Percentiles rank a stretch among this genome's conserved stretches.
These are phyloP conservation scores for Tetramorium parvispinum DNA, from an alignment of 1,140 invertebrate species.

Conservation along the genomic window DNA sequence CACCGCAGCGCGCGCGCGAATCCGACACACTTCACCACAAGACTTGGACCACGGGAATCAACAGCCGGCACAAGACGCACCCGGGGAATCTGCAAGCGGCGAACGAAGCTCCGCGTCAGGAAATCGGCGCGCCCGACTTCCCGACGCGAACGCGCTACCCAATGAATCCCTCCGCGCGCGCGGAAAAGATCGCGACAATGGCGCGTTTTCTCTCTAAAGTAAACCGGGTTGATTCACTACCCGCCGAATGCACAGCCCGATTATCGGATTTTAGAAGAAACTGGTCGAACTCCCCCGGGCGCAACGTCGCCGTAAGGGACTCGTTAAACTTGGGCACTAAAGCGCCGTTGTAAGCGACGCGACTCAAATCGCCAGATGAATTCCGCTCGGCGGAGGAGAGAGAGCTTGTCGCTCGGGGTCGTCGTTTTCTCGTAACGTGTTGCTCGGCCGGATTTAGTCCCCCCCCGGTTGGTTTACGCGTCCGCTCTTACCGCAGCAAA, in stretches of 20 bases:
- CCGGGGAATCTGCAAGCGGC: constrained; percentile 18
- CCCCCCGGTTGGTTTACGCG: background rate
- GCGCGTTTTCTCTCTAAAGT: background rate
- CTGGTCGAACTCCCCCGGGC: constrained; percentile 39
- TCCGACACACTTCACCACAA: constrained; percentile 1
- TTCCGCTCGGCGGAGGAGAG: constrained; percentile 17
- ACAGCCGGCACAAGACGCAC: background rate
- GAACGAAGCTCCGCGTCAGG: background rate
- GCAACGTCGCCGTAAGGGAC: constrained; percentile 46
- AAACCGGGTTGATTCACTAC: constrained; percentile 43
- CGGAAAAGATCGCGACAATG: constrained; percentile 4
- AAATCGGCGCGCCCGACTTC: background rate
- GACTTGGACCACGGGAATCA: constrained; percentile 1
- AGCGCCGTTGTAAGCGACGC: constrained; percentile 48
- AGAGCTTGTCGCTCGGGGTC: too few species aligned
- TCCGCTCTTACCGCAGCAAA: background rate
- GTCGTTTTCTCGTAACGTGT: background rate
- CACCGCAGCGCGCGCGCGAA: background rate
- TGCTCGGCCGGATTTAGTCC: constrained; percentile 8
- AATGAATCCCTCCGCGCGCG: background rate
- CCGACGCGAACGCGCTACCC: background rate
- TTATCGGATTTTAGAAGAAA: constrained; percentile 61
- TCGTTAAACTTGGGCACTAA: constrained; percentile 59
- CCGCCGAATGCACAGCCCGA: constrained; percentile 54
- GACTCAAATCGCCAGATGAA: constrained; percentile 31